A percentile compares a stretch with the other conserved stretches of the same genome.
phyloP scores from a whole-genome alignment of 2,797 vertebrate genomes.

The Decapterus maruadsi region DNA sequence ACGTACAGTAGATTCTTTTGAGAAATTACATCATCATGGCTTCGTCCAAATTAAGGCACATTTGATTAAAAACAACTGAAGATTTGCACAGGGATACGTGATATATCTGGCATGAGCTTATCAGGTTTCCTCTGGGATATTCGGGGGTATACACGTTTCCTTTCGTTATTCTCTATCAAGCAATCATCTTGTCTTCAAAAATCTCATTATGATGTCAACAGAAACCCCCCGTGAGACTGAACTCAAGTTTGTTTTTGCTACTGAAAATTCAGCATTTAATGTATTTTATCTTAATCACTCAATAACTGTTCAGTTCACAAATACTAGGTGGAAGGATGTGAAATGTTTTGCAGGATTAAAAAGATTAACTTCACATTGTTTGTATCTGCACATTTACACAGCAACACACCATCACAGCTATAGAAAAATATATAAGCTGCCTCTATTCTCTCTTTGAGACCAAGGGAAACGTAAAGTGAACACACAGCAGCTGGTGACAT shows the following conservation, averaged over 20 bases:
- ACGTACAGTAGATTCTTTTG: background rate
- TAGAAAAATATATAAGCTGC: background rate
- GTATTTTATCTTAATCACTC: background rate
- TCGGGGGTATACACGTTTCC: slow-evolving; percentile 19
- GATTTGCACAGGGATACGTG: slow-evolving; percentile 2
- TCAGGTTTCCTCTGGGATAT: slow-evolving; percentile 22
- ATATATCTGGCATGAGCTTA: slow-evolving; percentile 9
- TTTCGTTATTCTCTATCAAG: background rate
- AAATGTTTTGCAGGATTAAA: background rate
- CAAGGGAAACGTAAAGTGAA: slow-evolving; percentile 8
- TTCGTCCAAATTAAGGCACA: slow-evolving; percentile 15
- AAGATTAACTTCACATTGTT: background rate
- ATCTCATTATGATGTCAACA: slow-evolving; percentile 13
- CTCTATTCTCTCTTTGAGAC: background rate
- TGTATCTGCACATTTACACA: background rate
- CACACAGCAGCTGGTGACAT: slow-evolving; percentile 6
- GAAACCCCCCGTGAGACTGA: background rate
- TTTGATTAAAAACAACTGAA: slow-evolving; percentile 37
- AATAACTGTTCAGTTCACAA: background rate
- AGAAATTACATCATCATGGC: slow-evolving; percentile 1
- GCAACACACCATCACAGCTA: background rate
- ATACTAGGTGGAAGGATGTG: background rate
- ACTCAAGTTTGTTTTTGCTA: background rate
- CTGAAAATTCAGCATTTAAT: background rate
- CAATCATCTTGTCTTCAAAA: slow-evolving; percentile 20